These are phyloP conservation scores for Leptopilina drosophilae DNA, from an alignment of 2,888 invertebrate genomes.

Conservation along the genomic window DNA sequence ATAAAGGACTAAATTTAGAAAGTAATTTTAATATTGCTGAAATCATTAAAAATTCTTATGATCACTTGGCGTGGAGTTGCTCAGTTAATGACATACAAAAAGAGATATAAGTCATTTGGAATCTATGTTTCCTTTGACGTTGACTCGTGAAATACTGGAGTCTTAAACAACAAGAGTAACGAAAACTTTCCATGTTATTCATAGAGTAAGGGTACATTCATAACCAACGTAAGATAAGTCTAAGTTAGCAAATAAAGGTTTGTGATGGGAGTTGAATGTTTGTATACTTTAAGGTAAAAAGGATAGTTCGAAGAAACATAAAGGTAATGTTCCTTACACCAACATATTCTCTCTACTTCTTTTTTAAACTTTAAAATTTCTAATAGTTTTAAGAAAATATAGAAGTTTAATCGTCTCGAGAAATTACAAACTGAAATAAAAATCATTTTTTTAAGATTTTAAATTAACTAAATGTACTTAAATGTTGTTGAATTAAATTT, in stretches of 20 bases:
- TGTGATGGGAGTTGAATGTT: slow-evolving; percentile 37
- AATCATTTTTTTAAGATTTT: not conserved
- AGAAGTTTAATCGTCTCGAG: not conserved
- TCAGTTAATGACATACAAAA: not conserved
- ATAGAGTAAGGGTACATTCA: slow-evolving; percentile 59
- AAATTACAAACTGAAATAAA: not conserved
- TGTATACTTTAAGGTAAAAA: slow-evolving; percentile 11
- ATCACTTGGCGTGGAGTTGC: no score
- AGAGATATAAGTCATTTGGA: slow-evolving; percentile 25
- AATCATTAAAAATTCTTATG: no score
- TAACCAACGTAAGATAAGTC: slow-evolving; percentile 50
- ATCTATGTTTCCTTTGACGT: not conserved
- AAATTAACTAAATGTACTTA: not conserved
- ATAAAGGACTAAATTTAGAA: no score
- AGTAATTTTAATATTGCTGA: no score
- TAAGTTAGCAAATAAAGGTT: slow-evolving; percentile 50
- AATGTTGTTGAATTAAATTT: no score
- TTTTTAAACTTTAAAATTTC: slow-evolving; percentile 1
- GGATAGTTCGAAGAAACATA: not conserved
- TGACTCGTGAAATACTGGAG: slow-evolving; percentile 33
- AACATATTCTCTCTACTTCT: not conserved
- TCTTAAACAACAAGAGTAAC: slow-evolving; percentile 45
- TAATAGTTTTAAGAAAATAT: not conserved
- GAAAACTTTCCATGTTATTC: slow-evolving; percentile 63
- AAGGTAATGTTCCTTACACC: not conserved